Conservation (phyloP, 2,888 invertebrate genomes). For the Platypus cylindrus region DNA sequence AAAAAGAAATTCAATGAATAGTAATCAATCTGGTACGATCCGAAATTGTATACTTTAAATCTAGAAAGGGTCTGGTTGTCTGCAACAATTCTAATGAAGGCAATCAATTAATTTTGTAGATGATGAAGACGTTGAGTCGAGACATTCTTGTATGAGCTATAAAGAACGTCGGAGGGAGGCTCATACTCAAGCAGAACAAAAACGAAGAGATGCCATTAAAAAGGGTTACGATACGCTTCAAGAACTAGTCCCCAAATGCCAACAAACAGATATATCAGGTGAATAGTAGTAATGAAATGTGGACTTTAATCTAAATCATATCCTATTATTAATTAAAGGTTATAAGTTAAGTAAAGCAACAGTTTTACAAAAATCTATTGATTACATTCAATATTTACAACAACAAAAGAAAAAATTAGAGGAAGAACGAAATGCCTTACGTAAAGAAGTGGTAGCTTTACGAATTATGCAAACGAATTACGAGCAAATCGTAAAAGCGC, state of each 20-base stretch:
- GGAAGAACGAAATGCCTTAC: constrained; percentile 79
- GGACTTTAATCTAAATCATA: too few species aligned
- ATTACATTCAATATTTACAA: constrained; percentile 82
- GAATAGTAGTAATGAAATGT: too few species aligned
- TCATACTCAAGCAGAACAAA: constrained; percentile 94
- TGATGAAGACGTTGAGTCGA: constrained; percentile 50
- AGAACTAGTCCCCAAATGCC: constrained; percentile 86
- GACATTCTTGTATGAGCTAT: constrained; percentile 61
- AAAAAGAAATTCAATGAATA: constrained; percentile 7
- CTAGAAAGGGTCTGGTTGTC: background rate
- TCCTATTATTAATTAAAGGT: constrained; percentile 34
- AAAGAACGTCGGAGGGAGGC: constrained; percentile 90
- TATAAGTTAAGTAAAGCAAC: constrained; percentile 95
- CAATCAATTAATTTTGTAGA: constrained; percentile 28
- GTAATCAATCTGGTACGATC: constrained; percentile 8
- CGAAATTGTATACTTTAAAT: background rate
- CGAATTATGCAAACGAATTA: constrained; percentile 92
- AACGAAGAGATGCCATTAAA: constrained; percentile 91
- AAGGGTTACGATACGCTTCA: constrained; percentile 92
- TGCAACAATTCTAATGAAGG: background rate
- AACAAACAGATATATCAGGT: constrained; percentile 77
- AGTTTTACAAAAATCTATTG: constrained; percentile 86
- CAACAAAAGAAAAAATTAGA: constrained; percentile 90
- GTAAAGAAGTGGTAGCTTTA: constrained; percentile 86
- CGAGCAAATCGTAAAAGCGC: constrained; percentile 91